Evolutionary conservation across 2,888 invertebrate species (phyloP), one percentile per base, ranked within the genome.

Genomic region (Pardosa pseudoannulata): DNA sequence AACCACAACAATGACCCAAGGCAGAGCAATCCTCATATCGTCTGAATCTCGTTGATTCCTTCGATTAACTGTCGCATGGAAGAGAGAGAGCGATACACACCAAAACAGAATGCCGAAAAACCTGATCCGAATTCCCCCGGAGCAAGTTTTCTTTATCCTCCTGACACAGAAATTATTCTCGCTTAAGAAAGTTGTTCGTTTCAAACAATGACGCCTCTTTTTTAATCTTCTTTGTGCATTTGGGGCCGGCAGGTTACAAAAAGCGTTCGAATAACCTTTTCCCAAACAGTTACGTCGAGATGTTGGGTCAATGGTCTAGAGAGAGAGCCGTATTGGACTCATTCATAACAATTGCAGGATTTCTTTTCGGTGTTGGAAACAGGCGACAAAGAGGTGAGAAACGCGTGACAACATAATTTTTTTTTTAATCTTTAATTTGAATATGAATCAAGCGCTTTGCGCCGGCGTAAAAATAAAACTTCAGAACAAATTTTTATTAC

Each of bases 141-240:
- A 72, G 78, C 62, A 73, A 67, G 50, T 73, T 78, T 79, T 78
- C 68, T 78, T 73, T 85, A 83, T 85, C 83, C 78, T 85, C 67
- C 78, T 85, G 83, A 85, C 83, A 85, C 83, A 85, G 78, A 85
- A 85, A 85, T 85, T 78, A 85, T 78, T 46, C 78, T 79, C 56
- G 56, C 56, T 65, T 67, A 68, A 62, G 73, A 85, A 85, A 83
- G 82, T 83, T 76, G 78, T 85, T 85, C 73, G 29, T 79, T 39
- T 29, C 73, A 23, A 70, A 41, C 70, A 70, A 70, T 70, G 41
- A 41, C 70, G 70, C 27, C 28, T 70, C 23, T 64, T 71, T 56
- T 56, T 70, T 70, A 56, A 56, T 56, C 56, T 56, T 56, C 56
- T 56, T 56, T 56, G 19, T 23, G 23, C 41, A 46, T 56, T 56